These are phyloP conservation scores for Zaprionus tsacasi DNA, from an alignment of 1,140 invertebrate genomes.

Conservation along the genomic window DNA sequence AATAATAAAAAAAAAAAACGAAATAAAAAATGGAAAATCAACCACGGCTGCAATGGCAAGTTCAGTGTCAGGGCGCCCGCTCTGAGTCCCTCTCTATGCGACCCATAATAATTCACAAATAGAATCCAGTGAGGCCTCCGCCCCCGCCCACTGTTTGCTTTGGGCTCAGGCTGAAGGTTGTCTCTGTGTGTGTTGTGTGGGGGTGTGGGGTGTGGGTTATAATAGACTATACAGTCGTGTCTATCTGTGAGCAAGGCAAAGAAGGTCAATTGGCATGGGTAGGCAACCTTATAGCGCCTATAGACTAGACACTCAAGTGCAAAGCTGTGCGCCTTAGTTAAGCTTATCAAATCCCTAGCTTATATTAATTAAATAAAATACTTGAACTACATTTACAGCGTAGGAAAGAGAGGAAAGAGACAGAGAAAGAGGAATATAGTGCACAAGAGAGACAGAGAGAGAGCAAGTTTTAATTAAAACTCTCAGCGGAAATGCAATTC, in stretches of 20 bases:
- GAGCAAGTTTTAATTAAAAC: conserved; percentile 21
- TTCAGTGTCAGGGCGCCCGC: conserved; percentile 63
- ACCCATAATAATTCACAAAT: conserved; percentile 16
- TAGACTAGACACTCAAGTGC: too few species aligned
- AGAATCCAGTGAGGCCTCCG: not conserved
- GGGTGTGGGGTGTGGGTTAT: not conserved
- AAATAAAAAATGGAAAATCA: conserved; percentile 30
- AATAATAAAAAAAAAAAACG: conserved; percentile 28
- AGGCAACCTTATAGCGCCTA: not conserved
- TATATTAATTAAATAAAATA: not conserved
- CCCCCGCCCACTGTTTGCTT: not conserved
- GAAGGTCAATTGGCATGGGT: not conserved
- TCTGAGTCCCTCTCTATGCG: not conserved
- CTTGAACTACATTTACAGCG: not conserved
- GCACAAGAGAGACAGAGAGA: not conserved
- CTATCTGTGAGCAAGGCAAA: not conserved
- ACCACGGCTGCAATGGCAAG: conserved; percentile 36
- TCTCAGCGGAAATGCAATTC: conserved; percentile 24
- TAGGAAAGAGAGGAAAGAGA: not conserved
- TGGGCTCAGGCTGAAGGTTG: not conserved
- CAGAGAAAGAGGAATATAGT: not conserved
- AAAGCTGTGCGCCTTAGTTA: not conserved
- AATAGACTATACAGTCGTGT: not conserved
- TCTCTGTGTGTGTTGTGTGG: not conserved
- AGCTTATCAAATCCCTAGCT: not conserved